Base-by-base conservation (phyloP, 2,113 vertebrate species). In the Phaethon lepturus region DNA sequence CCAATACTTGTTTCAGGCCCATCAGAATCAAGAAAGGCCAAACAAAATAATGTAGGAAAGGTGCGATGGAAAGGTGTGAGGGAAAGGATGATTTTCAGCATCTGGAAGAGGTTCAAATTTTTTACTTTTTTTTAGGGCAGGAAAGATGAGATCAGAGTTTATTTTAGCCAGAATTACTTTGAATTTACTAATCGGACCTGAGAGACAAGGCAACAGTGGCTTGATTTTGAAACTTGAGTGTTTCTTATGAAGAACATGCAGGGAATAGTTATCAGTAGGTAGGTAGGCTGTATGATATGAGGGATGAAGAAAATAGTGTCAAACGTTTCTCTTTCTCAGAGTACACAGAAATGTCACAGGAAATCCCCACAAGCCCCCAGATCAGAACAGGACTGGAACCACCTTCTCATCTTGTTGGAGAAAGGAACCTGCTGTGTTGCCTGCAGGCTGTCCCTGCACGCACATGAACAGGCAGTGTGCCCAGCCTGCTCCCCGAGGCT, bases 391-490 rank as follows among this genome's bases (percentile, higher is more conserved):
- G 8, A 42, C 11, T 33, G n/a, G 29, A 73, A 78, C 1, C 10
- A 53, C 3, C 10, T 68, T 49, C 44, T 7, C 7, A 35, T 38
- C 26, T 55, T 38, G 10, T 6, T 67, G 42, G 22, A 88, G 49
- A 49, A 73, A 60, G 16, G 23, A 86, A 49, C 6, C 11, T 86
- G 10, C n/a, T 33, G 15, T 49, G 13, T 50, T 40, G 3, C 5
- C 7, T 7, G 6, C 3, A 1, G 3, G 3, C 6, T 45, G 23
- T 38, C 13, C 35, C 19, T 55, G 12, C 17, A 67, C 52, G 7
- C 4, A 53, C 17, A 16, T 45, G 28, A 77, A 20, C 7, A 67
- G 12, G 20, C 5, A 72, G 11, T 2, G 0, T 63, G 7, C 14
- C 42, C 24, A 73, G 26, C 15, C 17, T 45, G 9, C 9, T 77